A percentile compares a stretch with the other conserved stretches of the same genome.
These are phyloP conservation scores for Scolopax rusticola DNA, from an alignment of 2,797 vertebrate species.

Conservation along the genomic window DNA sequence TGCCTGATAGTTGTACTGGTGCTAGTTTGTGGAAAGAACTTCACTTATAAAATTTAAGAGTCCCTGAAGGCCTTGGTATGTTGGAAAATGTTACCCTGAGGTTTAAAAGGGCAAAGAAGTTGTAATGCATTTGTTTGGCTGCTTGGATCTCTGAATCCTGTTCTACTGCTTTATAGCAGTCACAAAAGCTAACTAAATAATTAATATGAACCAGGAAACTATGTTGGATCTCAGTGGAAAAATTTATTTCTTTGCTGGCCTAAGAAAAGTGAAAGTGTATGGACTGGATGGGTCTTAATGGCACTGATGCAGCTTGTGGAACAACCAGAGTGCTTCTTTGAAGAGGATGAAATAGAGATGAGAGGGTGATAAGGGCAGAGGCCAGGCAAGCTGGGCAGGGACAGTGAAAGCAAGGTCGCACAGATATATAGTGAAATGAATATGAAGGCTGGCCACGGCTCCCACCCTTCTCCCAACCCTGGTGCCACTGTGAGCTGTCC, in stretches of 20 bases:
- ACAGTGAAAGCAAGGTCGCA: neutral
- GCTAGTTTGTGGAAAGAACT: neutral
- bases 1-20: neutral
- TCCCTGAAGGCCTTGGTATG: neutral
- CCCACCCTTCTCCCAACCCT: neutral
- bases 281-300: neutral
- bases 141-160: neutral
- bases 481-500: neutral
- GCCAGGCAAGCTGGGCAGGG: neutral
- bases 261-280: neutral
- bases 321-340: neutral
- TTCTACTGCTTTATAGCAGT: neutral
- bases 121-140: neutral
- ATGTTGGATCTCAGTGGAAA: neutral
- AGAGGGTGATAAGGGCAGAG: neutral
- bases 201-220: neutral
- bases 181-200: neutral
- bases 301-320: neutral
- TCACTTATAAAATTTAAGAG: neutral
- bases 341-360: neutral
- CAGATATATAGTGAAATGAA: rapidly evolving
- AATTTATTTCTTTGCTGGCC: neutral
- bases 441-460: too few relatives aligned
- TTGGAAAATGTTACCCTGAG: neutral
- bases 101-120: neutral